These are phyloP conservation scores for Drosophila seguyi DNA, from an alignment of 1,140 invertebrate species.

Conservation along the genomic window DNA sequence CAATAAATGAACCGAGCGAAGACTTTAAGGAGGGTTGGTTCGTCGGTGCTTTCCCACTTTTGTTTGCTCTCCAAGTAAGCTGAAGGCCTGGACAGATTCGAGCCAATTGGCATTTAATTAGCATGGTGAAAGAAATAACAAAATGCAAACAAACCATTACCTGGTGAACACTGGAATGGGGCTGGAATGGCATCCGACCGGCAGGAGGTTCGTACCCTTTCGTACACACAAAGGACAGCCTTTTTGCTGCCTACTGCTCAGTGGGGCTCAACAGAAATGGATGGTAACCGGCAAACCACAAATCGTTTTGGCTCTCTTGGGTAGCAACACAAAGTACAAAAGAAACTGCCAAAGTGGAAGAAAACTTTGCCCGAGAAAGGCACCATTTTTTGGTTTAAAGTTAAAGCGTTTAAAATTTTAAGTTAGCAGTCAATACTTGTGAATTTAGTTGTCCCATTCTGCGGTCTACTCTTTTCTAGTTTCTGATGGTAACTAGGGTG, in stretches of 20 bases:
- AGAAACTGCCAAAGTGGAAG: background rate
- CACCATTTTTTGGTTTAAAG: background rate
- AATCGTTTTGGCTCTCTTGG: conserved; percentile 6
- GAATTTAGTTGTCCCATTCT: background rate
- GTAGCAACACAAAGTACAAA: conserved; percentile 9
- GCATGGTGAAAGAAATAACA: conserved; percentile 3
- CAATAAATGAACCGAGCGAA: conserved; percentile 2
- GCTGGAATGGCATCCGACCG: background rate
- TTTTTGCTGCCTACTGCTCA: conserved; percentile 8
- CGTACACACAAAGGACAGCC: conserved; percentile 9
- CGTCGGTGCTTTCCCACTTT: background rate
- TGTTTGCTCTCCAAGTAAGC: conserved; percentile 1
- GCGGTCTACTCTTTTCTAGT: background rate
- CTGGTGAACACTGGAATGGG: background rate
- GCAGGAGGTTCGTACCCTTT: background rate
- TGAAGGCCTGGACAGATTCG: background rate
- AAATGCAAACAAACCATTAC: conserved; percentile 21
- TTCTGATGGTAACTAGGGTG: background rate
- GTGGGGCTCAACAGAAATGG: conserved; percentile 3
- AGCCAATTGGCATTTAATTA: conserved; percentile 35
- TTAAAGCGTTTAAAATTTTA: background rate
- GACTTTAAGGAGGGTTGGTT: background rate
- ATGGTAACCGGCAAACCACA: conserved; percentile 14
- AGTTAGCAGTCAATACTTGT: background rate
- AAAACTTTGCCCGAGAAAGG: background rate